Base-by-base conservation (phyloP, 2,888 invertebrate species). In the Choreutis nemorana region DNA sequence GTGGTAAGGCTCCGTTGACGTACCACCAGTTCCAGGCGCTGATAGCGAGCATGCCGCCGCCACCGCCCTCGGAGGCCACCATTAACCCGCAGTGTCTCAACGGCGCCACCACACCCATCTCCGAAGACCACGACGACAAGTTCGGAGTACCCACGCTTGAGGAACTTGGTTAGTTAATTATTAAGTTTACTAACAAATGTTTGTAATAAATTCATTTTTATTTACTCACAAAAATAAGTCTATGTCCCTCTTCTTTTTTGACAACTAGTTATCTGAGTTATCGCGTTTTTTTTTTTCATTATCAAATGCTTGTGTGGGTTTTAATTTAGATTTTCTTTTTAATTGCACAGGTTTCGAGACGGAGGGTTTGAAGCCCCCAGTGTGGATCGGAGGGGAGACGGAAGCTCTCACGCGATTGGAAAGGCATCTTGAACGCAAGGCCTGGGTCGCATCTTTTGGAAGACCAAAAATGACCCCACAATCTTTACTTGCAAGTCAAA, bases 361-460 rank as follows among this genome's bases (percentile, higher is more conserved):
- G 0, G 89, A 90, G 30, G 83, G 83, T 9, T 61, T 92, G 8
- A 78, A 81, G 34, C 82, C 87, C 3, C 83, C 90, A 0, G 82
- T 88, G 1, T 93, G 92, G 90, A 71, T 86, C 33, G 94, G 92
- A 1, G 90, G 91, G 0, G 91, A 91, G 52, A 86, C 81, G 18
- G 90, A 91, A 44, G 87, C 87, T 0, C 56, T 92, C 37, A 75
- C 83, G 7, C 75, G 92, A 26, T 66, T 94, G 32, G 90, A 91
- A 46, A 75, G 88, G 13, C 88, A 94, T 51, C 73, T 94, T 24
- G 90, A 91, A 55, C 73, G 90, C 23, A 90, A 93, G 64, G 92
- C 91, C 0, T 93, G 92, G 91, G 91, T 92, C 5, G 92, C 91
- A n/a, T 90, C 90, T 11, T 93, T 92, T 56, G 93, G 91, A 5